phyloP scores from a whole-genome alignment of 2,113 vertebrate species.

The Mastomys coucha region DNA sequence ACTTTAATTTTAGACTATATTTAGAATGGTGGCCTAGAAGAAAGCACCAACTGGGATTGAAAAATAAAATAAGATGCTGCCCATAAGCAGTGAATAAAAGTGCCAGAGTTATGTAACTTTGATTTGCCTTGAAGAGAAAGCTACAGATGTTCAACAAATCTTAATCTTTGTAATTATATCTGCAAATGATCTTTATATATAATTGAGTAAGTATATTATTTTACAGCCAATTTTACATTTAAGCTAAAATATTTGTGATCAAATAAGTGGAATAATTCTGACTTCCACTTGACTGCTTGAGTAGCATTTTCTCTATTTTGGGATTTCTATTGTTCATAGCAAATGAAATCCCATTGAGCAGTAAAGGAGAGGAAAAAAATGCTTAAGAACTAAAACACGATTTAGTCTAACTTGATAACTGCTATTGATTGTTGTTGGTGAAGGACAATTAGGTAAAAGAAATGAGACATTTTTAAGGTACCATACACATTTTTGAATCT shows the following conservation, averaged over 20 bases:
- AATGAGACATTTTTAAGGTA: not conserved
- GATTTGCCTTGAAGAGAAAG: not conserved
- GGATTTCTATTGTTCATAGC: not conserved
- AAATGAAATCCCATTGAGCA: not conserved
- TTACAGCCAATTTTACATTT: not conserved
- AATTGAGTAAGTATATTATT: not conserved
- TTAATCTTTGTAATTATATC: not conserved
- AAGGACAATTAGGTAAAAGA: not conserved
- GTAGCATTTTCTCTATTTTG: not conserved
- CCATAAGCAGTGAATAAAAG: not conserved
- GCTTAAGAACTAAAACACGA: not conserved
- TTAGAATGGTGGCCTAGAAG: not conserved
- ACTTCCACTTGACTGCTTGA: not conserved
- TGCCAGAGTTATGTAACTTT: not conserved
- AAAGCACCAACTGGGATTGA: not conserved
- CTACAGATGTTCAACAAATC: not conserved
- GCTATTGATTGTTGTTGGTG: not conserved
- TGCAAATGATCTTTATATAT: not conserved
- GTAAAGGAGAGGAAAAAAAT: not conserved
- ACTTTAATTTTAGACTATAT: constrained; percentile 39
- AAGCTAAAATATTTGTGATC: not conserved
- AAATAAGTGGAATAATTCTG: constrained; percentile 10
- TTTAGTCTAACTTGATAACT: not conserved
- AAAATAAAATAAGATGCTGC: not conserved
- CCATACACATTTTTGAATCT: not conserved